Base-by-base conservation (phyloP, 2,113 vertebrate genomes). In the Pseudolaguvia tuberculata region DNA sequence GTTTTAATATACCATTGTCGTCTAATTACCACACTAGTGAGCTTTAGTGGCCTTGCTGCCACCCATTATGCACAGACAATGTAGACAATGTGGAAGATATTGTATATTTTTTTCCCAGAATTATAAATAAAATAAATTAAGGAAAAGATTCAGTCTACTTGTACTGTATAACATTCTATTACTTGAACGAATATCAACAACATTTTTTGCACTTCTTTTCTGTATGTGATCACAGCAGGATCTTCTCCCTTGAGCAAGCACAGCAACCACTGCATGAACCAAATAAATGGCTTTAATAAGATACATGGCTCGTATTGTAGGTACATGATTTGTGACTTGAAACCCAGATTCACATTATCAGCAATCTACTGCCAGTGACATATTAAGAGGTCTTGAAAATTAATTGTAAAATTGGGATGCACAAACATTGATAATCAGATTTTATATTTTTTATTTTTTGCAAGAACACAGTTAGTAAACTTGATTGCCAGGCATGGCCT, bases 201-300 rank as follows among this genome's bases (percentile, higher is more conserved):
- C 15, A 50, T 51, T 35, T 59, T 65, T 66, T 65, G 17, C 45
- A 51, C 63, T 31, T 21, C 18, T 78, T 73, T 55, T 45, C 58
- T 71, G 17, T 27, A 27, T 39, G 52, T 69, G 27, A 35, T 27
- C 5, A n/a, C 31, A 61, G 55, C 47, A 76, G 9, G 14, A 67
- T 35, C 15, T 5, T 58, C 9, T 63, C 59, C 59, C 21, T 27
- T 35, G 61, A 67, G 61, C 70, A 45, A 20, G 15, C 42, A 51
- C 47, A 73, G 50, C n/a, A 50, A 50, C 67, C 10, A 53, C 18
- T 65, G 21, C 45, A 63, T n/a, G 35, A 68, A 42, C 53, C 58
- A 78, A 69, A 69, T 78, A 45, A 68, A 73, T 73, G 45, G 39
- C 77, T 73, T 73, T 73, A 78, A 78, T 78, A 78, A 61, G 70